Evolutionary conservation across 2,797 vertebrate genomes (phyloP).

Genomic region (Apogon hyalosoma): DNA sequence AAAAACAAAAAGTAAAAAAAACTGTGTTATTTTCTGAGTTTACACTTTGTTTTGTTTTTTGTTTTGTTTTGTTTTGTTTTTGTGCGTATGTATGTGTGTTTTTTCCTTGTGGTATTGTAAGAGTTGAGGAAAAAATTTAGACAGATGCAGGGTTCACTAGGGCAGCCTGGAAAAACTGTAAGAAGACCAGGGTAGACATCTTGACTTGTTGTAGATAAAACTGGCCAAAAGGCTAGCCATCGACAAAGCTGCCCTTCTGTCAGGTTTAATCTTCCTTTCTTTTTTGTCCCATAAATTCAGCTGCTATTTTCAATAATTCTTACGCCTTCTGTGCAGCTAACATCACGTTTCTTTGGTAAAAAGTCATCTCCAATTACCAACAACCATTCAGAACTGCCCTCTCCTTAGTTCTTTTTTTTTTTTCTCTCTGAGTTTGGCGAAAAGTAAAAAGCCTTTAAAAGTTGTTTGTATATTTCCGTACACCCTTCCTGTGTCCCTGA

Average conservation of each 20-base stretch:
- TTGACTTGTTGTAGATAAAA: constrained; percentile 22
- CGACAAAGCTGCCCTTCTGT: constrained; percentile 15
- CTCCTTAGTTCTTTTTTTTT: neutral
- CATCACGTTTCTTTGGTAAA: constrained; percentile 16
- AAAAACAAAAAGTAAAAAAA: no score
- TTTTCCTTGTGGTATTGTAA: neutral
- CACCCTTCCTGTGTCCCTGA: constrained; percentile 8
- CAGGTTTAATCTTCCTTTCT: constrained; percentile 4
- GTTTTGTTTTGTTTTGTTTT: no score
- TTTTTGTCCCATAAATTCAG: constrained; percentile 5
- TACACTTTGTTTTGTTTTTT: no score
- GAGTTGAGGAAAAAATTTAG: neutral
- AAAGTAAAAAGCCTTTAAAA: constrained; percentile 10
- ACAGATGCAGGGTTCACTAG: constrained; percentile 22
- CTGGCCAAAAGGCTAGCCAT: constrained; percentile 1
- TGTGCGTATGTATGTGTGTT: neutral
- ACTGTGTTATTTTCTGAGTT: no score
- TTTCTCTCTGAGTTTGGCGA: constrained; percentile 1
- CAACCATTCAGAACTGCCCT: constrained; percentile 4
- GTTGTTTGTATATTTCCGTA: constrained; percentile 6
- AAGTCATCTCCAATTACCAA: constrained; percentile 9
- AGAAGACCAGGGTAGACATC: neutral
- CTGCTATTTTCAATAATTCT: constrained; percentile 24
- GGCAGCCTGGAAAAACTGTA: constrained; percentile 14
- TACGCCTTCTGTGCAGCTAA: neutral